Evolutionary conservation across 2,888 invertebrate genomes (phyloP), one percentile per base, ranked within the genome.

Genomic region (Spodoptera littoralis): DNA sequence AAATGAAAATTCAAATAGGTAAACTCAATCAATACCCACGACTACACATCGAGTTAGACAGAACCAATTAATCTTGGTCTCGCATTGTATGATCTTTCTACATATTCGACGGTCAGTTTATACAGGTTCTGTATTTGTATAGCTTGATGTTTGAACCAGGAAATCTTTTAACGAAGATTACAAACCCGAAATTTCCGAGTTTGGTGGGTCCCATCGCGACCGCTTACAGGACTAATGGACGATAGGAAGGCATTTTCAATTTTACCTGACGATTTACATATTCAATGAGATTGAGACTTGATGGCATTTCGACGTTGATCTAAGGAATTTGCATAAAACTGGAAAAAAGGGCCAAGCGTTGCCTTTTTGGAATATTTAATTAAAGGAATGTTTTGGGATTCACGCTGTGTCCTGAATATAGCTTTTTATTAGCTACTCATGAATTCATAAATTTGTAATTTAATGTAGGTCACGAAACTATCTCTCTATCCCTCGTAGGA

Each of bases 201-300:
- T 61, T 41, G 64, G 65, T 68, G 44, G 65, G 65, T 68, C 71
- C 65, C 70, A 12, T 24, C 57, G 68, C 65, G 65, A 69, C 78
- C 77, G 76, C 83, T 82, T 75, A 73, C 67, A 48, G n/a, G 79
- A 76, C 80, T 86, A 85, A 87, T 85, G 80, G 84, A 64, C 73
- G 74, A 79, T 72, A 66, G 79, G 71, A 76, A 86, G 88, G 87
- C 84, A 90, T 90, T 91, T 90, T 90, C 91, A 91, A 91, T 92
- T 91, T 89, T 85, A 89, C 87, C 88, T 84, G 82, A 13, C 81
- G 79, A 91, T 92, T 91, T 89, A 81, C 91, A 92, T 92, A 89
- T 88, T 88, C 88, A 90, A 90, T 87, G 87, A 87, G 87, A 81
- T 81, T 76, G 83, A 78, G 77, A 54, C 86, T 85, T 85, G 88